Evolutionary conservation across 2,797 vertebrate species (phyloP).

Genomic region (Philypnodon macrostomus): DNA sequence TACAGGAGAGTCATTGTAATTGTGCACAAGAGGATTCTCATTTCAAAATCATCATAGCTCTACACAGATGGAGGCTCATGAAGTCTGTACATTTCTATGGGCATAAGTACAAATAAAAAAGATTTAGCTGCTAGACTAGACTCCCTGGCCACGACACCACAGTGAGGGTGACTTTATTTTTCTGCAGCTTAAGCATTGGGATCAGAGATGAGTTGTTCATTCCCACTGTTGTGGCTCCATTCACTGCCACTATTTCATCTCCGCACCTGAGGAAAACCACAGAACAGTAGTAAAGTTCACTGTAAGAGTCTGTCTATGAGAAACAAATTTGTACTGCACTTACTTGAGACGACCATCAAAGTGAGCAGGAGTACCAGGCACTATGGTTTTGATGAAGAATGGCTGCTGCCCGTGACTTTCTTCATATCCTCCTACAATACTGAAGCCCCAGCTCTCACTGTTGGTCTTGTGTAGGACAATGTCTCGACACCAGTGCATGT

Average conservation of each 20-base stretch:
- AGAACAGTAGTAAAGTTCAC: not conserved
- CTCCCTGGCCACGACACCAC: conserved; percentile 93
- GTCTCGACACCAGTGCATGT: conserved; percentile 91
- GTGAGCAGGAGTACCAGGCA: conserved; percentile 90
- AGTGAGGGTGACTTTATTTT: conserved; percentile 87
- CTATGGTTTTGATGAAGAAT: conserved; percentile 96
- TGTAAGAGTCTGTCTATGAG: not conserved
- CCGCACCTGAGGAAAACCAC: conserved; percentile 79
- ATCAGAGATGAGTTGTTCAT: conserved; percentile 93
- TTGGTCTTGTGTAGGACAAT: conserved; percentile 87
- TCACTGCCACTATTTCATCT: conserved; percentile 93
- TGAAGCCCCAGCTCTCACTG: conserved; percentile 93
- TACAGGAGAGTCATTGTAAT: conserved; percentile 7
- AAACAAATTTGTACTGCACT: conserved; percentile 32
- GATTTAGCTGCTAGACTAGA: conserved; percentile 71
- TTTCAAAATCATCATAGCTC: not conserved
- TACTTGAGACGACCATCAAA: conserved; percentile 89
- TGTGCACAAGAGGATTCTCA: conserved; percentile 8
- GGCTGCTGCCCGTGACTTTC: conserved; percentile 90
- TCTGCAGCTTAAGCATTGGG: conserved; percentile 92
- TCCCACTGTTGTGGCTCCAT: conserved; percentile 85
- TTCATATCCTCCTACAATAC: conserved; percentile 92
- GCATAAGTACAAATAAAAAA: not conserved
- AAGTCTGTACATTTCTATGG: not conserved
- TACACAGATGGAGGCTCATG: not conserved